Percentiles rank a stretch among this genome's conserved stretches.
phyloP scores from a whole-genome alignment of 2,888 invertebrate genomes.

The Agrotis exclamationis region DNA sequence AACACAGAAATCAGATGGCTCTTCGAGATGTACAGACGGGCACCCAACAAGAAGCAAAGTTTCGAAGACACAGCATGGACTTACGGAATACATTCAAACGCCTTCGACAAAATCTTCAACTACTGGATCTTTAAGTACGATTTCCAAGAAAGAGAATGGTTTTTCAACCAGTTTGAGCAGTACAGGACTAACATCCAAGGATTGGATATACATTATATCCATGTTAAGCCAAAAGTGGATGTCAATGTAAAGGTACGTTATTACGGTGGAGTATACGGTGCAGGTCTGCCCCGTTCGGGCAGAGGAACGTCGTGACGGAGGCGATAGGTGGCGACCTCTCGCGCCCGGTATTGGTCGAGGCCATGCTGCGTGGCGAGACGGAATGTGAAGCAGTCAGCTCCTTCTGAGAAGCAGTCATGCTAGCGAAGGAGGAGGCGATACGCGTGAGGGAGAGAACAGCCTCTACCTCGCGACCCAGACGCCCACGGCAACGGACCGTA shows the following conservation, averaged over 20 bases:
- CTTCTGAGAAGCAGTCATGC: too few relatives aligned
- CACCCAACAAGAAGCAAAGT: constrained; percentile 74
- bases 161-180: constrained; percentile 94
- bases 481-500: too few relatives aligned
- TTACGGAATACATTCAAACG: constrained; percentile 95
- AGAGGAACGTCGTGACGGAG: too few relatives aligned
- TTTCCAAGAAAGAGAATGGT: constrained; percentile 89
- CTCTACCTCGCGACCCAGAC: too few relatives aligned
- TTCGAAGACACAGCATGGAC: constrained; percentile 93
- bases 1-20: constrained; percentile 89
- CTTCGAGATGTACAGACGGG: constrained; percentile 85
- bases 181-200: constrained; percentile 94
- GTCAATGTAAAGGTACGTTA: constrained; percentile 76
- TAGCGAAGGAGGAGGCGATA: too few relatives aligned
- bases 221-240: constrained; percentile 90
- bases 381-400: too few relatives aligned
- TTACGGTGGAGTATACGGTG: too few relatives aligned
- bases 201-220: constrained; percentile 94
- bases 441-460: too few relatives aligned
- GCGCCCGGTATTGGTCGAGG: too few relatives aligned
- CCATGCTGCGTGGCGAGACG: too few relatives aligned
- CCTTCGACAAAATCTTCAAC: constrained; percentile 92
- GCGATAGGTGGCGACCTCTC: too few relatives aligned
- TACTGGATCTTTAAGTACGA: constrained; percentile 95
- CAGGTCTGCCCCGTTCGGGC: too few relatives aligned